Evolutionary conservation across 2,113 vertebrate species (phyloP).

Genomic region (Puntigrus tetrazona): DNA sequence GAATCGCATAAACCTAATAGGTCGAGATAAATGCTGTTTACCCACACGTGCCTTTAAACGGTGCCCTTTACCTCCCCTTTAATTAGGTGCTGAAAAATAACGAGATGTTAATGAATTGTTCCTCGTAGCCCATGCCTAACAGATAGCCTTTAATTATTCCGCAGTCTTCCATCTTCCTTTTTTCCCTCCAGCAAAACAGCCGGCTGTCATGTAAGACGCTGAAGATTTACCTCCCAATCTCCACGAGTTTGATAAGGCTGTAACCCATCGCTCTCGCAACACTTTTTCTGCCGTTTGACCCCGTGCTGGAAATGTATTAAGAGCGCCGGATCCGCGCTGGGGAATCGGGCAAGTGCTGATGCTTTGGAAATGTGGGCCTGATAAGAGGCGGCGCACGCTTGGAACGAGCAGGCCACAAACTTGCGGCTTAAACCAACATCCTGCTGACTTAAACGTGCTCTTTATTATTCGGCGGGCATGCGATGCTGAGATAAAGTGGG

Average conservation of each 20-base stretch:
- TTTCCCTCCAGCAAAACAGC: conserved; percentile 7
- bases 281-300: conserved; percentile 5
- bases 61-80: not conserved
- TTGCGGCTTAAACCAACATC: conserved; percentile 4
- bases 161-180: not conserved
- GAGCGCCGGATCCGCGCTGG: conserved; percentile 28
- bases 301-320: conserved; percentile 26
- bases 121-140: conserved; percentile 20
- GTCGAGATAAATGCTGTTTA: conserved; percentile 6
- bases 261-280: not conserved
- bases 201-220: conserved; percentile 19
- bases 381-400: conserved; percentile 38
- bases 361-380: conserved; percentile 25
- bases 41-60: conserved; percentile 10
- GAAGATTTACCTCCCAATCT: conserved; percentile 26
- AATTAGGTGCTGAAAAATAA: conserved; percentile 40
- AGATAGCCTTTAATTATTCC: conserved; percentile 34
- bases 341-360: conserved; percentile 21
- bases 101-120: conserved; percentile 13
- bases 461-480: not conserved
- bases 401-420: conserved; percentile 21
- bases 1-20: conserved; percentile 13
- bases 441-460: not conserved
- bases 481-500: not conserved
- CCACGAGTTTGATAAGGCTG: not conserved